Evolutionary conservation across 1,140 invertebrate genomes (phyloP), one percentile per base, ranked within the genome.

Genomic region (Macrobrachium nipponense): DNA sequence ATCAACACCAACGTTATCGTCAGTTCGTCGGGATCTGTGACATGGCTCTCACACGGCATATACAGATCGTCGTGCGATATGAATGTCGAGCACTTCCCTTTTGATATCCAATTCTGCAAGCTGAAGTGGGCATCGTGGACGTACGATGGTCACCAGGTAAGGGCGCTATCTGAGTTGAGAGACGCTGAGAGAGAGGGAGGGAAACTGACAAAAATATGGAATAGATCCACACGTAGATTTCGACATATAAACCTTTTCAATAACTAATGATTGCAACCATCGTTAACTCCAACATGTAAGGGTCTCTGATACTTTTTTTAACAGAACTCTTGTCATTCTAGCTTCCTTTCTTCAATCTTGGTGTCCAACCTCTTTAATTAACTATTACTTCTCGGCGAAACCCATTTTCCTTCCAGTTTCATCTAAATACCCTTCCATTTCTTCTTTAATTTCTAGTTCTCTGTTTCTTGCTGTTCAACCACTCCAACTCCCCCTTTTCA

Each of bases 61-160:
- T 97, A 96, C 90, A 94, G 96, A 62, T 96, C 95, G 18, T 96
- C 96, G 2, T 97, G 96, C 90, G 95, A 97, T 91, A 96, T 97
- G 87, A 96, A 98, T 90, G 96, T 98, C 5, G 96, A 97, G 90
- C 98, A 97, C 92, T 98, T 98, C 91, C 97, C 97, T 0, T 98
- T 98, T 91, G 97, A 98, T 91, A 94, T 97, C 87, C 97, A 98
- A 91, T 94, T 95, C 81, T 98, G 97, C 90, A 94, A 95, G 60
- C 95, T 98, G 93, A 98, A 98, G 91, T 98, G 97, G 94, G 97
- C 97, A 5, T 98, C 96, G 0, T 99, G 98, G 98, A 98, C 98
- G 0, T 98, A 98, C 91, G 97, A 98, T 90, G 96, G 96, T 36
- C 97, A 96, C 91, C 96, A 97, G 94, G 96, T 97, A 90, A 92